Evolutionary conservation across 2,797 vertebrate species (phyloP).

Genomic region (Poliocrania exsul): DNA sequence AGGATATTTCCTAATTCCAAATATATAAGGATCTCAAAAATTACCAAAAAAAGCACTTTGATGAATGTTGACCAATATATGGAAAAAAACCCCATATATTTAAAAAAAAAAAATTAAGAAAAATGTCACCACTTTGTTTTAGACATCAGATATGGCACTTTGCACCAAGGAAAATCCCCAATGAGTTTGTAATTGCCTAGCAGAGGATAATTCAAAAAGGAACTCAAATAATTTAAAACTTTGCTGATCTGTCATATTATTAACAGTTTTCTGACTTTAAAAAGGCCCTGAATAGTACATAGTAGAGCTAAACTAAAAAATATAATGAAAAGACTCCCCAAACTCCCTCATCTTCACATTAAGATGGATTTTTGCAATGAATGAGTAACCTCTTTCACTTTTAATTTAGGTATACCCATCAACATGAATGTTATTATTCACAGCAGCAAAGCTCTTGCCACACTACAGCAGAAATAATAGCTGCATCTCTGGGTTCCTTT

Average conservation of each 20-base stretch:
- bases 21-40: not conserved
- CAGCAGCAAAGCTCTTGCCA: constrained; percentile 9
- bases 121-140: not conserved
- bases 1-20: not conserved
- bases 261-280: not conserved
- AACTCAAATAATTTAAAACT: not conserved
- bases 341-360: not conserved
- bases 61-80: not conserved
- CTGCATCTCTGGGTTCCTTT: not conserved
- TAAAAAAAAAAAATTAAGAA: not conserved
- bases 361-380: constrained; percentile 32
- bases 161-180: not conserved
- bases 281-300: not conserved
- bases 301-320: constrained; percentile 3
- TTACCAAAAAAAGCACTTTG: not conserved
- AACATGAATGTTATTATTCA: constrained; percentile 42
- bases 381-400: constrained; percentile 52
- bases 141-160: not conserved
- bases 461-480: constrained; percentile 24
- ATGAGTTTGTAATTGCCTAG: not conserved
- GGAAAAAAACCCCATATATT: not conserved
- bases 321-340: not conserved
- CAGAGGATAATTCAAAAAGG: not conserved
- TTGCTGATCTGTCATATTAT: not conserved
- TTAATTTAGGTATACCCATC: constrained; percentile 46